Percentiles rank a stretch among this genome's conserved stretches.
Evolutionary conservation across 1,140 invertebrate species (phyloP).

Genomic region (Trinorchestia longiramus): DNA sequence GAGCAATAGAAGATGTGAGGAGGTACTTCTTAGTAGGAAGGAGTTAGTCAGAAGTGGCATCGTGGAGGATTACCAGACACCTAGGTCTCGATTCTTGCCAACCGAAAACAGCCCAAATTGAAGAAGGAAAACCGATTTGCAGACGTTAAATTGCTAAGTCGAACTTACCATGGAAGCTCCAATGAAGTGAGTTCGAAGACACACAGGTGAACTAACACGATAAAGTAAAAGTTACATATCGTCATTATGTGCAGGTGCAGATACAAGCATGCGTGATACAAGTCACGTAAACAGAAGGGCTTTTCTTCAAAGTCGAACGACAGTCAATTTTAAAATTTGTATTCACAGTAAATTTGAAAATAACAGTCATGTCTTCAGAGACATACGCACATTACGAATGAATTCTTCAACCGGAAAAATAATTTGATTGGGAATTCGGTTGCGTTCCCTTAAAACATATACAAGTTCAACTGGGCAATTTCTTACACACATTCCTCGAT

Average conservation of each 20-base stretch:
- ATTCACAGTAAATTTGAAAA: neutral
- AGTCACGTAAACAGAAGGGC: neutral
- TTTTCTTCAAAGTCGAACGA: neutral
- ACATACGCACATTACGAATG: neutral
- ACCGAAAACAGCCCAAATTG: neutral
- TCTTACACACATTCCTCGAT: too few relatives aligned
- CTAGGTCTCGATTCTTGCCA: neutral
- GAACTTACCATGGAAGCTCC: neutral
- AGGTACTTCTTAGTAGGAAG: neutral
- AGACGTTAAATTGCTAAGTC: neutral
- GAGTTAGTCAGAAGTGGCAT: neutral
- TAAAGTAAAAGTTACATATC: neutral
- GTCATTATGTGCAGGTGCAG: neutral
- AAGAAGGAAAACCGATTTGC: neutral
- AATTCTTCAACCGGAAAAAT: neutral
- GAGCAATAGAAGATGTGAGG: constrained; percentile 7
- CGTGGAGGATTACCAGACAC: neutral
- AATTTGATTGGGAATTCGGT: too few relatives aligned
- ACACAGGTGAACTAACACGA: neutral
- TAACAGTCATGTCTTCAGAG: neutral
- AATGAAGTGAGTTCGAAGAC: neutral
- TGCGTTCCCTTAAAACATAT: too few relatives aligned
- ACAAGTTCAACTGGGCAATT: too few relatives aligned
- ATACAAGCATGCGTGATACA: neutral
- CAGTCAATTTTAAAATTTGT: neutral